Evolutionary conservation across 2,113 vertebrate species (phyloP).

Genomic region (Sterna hirundo): DNA sequence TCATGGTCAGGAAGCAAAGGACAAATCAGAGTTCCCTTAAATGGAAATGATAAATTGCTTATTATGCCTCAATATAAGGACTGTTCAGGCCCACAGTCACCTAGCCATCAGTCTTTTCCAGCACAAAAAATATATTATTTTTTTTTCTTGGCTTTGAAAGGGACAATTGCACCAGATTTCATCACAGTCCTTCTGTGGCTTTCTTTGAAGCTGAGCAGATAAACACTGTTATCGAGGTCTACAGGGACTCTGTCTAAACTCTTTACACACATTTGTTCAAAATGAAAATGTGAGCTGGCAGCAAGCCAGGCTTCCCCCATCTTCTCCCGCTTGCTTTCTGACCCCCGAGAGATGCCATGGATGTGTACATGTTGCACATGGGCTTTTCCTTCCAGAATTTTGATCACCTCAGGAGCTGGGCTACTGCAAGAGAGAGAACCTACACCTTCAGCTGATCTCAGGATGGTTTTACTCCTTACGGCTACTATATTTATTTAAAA

Average conservation of each 20-base stretch:
- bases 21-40: not conserved
- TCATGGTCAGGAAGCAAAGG: not conserved
- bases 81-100: not conserved
- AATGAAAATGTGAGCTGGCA: conserved; percentile 32
- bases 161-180: conserved; percentile 22
- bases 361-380: fast-evolving
- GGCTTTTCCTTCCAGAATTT: not conserved
- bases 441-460: not conserved
- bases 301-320: not conserved
- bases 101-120: not conserved
- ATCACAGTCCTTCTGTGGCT: not conserved
- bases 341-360: not conserved
- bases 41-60: not conserved
- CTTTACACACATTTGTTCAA: conserved; percentile 14
- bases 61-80: not conserved
- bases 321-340: not conserved
- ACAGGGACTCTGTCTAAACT: not conserved
- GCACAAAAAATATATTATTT: not conserved
- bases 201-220: conserved; percentile 11
- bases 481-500: not conserved
- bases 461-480: not conserved
- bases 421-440: not conserved
- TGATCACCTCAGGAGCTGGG: not conserved
- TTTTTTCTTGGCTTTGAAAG: not conserved
- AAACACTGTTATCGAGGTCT: not conserved